Evolutionary conservation across 1,140 invertebrate genomes (phyloP).

Genomic region (Zaprionus taronus): DNA sequence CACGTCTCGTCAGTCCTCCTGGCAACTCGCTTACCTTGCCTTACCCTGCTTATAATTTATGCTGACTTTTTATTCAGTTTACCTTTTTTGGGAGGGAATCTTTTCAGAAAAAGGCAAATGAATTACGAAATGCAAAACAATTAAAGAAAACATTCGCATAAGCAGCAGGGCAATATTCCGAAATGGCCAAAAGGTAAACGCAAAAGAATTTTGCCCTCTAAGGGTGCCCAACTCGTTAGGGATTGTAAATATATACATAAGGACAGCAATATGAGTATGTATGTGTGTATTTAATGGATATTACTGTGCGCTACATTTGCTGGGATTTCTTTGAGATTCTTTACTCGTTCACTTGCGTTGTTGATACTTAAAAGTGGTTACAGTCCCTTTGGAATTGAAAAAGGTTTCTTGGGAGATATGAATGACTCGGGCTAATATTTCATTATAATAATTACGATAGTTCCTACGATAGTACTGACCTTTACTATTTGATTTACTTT

Average conservation of each 20-base stretch:
- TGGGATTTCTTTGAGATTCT: constrained; percentile 1
- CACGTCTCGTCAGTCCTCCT: no score
- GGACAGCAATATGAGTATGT: not conserved
- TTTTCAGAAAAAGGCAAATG: constrained; percentile 28
- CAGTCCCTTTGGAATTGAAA: not conserved
- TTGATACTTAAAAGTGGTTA: not conserved
- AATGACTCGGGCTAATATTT: no score
- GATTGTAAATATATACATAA: not conserved
- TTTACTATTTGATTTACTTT: no score
- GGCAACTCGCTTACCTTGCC: not conserved
- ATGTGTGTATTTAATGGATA: not conserved
- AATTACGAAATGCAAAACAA: constrained; percentile 32
- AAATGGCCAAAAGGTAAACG: constrained; percentile 32
- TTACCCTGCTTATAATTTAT: constrained; percentile 37
- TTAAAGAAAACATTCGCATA: constrained; percentile 37
- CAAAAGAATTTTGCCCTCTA: not conserved
- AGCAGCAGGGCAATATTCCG: constrained; percentile 6
- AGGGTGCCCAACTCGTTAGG: constrained; percentile 2
- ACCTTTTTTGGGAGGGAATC: constrained; percentile 12
- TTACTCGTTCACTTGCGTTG: not conserved
- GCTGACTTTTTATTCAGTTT: constrained; percentile 15
- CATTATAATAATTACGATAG: no score
- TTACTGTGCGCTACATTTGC: not conserved
- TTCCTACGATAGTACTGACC: no score
- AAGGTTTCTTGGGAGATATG: not conserved